Conservation (phyloP, 2,797 vertebrate species). For the Sebastes oblongus region DNA sequence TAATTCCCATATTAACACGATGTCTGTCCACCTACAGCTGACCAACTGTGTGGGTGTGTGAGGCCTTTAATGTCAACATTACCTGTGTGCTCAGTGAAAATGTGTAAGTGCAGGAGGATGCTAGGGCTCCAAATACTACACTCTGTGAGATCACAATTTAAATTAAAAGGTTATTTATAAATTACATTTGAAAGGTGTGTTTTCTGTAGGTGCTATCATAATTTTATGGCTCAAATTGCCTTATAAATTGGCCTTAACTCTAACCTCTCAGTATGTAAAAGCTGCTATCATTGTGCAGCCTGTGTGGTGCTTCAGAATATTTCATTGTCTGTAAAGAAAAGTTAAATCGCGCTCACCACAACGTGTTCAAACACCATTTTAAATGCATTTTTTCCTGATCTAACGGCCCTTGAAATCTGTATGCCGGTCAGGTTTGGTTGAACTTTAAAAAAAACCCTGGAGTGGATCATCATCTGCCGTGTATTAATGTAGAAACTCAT, state of each 20-base stretch:
- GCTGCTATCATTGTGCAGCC: background rate
- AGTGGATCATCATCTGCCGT: conserved; percentile 31
- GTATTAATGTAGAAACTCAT: conserved; percentile 47
- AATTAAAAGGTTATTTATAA: background rate
- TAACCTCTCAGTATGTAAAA: background rate
- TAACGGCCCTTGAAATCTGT: conserved; percentile 16
- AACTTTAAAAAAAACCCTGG: conserved; percentile 13
- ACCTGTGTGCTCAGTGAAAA: too few species aligned
- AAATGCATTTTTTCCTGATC: background rate
- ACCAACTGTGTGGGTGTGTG: too few species aligned
- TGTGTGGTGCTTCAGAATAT: background rate
- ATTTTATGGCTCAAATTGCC: background rate
- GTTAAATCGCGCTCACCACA: background rate
- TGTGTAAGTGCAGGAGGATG: too few species aligned
- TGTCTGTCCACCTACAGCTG: too few species aligned
- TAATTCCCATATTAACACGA: background rate
- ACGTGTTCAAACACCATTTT: background rate
- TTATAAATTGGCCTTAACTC: background rate
- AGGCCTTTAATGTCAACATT: too few species aligned
- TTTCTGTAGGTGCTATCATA: background rate
- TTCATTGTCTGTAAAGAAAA: background rate
- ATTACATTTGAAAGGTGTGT: background rate
- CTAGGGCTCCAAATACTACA: background rate
- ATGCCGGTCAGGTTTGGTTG: conserved; percentile 28
- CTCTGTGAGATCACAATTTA: background rate